phyloP scores from a whole-genome alignment of 2,888 invertebrate species.

The Drosophila yooni region DNA sequence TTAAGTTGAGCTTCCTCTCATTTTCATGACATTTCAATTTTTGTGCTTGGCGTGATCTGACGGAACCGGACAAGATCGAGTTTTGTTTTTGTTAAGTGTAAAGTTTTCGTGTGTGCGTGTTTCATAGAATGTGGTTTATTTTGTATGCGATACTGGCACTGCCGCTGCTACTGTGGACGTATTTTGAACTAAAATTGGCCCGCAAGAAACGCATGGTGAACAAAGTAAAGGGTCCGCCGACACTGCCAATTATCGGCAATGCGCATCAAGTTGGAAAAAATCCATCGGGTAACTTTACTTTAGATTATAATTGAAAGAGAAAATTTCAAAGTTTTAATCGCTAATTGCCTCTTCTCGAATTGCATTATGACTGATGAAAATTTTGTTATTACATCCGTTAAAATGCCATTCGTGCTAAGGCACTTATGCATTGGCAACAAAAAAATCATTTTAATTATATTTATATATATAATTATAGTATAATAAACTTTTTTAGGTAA shows the following conservation, averaged over 20 bases:
- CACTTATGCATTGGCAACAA: slow-evolving; percentile 39
- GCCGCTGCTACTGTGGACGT: slow-evolving; percentile 59
- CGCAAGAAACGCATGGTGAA: slow-evolving; percentile 57
- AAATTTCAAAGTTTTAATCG: slow-evolving; percentile 3
- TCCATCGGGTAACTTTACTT: slow-evolving; percentile 71
- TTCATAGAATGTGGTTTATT: slow-evolving; percentile 57
- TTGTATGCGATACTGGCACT: slow-evolving; percentile 49
- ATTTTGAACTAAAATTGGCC: slow-evolving; percentile 56
- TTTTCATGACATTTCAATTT: slow-evolving; percentile 36
- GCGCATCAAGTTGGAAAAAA: slow-evolving; percentile 76
- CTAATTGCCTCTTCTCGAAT: slow-evolving; percentile 62
- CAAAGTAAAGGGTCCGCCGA: slow-evolving; percentile 71
- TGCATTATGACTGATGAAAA: slow-evolving; percentile 54
- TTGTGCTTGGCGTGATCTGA: slow-evolving; percentile 6
- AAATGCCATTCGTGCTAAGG: slow-evolving; percentile 48
- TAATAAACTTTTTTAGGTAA: too few relatives aligned
- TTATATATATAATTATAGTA: too few relatives aligned
- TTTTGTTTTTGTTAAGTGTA: neutral
- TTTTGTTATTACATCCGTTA: slow-evolving; percentile 39
- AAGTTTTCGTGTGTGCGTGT: slow-evolving; percentile 1
- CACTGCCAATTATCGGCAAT: slow-evolving; percentile 81
- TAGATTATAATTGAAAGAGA: neutral
- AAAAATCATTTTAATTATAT: neutral
- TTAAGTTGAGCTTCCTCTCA: slow-evolving; percentile 26
- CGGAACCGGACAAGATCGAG: neutral